These are phyloP conservation scores for Conopomorpha cramerella DNA, from an alignment of 1,140 invertebrate species.

Conservation along the genomic window DNA sequence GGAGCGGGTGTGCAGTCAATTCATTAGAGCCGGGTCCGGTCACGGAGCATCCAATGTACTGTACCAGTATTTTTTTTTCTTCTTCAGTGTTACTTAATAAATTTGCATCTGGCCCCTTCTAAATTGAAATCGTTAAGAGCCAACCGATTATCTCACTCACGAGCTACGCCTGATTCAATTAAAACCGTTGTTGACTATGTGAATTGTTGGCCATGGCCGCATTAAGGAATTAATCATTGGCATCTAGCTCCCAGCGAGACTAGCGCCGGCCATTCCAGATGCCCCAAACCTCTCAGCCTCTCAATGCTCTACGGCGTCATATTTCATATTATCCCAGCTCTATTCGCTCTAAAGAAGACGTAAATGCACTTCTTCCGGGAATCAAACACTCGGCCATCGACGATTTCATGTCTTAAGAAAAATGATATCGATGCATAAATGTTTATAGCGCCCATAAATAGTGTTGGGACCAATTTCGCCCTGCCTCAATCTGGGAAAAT, in stretches of 20 bases:
- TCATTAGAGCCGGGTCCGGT: slow-evolving; percentile 1
- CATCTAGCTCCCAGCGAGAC: no score
- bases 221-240: no score
- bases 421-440: slow-evolving; percentile 27
- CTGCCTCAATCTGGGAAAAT: slow-evolving; percentile 18
- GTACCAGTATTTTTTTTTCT: neutral
- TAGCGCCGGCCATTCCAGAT: no score
- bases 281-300: no score
- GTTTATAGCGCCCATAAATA: slow-evolving; percentile 28
- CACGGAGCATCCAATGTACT: neutral
- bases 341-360: neutral
- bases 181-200: neutral
- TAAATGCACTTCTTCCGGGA: neutral
- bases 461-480: slow-evolving; percentile 15
- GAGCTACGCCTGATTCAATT: slow-evolving; percentile 1
- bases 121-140: slow-evolving; percentile 3
- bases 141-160: slow-evolving; percentile 2
- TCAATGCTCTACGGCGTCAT: neutral
- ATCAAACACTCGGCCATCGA: neutral
- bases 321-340: neutral
- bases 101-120: slow-evolving; percentile 4
- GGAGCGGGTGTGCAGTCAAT: slow-evolving; percentile 1
- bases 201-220: slow-evolving; percentile 1
- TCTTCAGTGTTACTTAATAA: slow-evolving; percentile 3
- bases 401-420: slow-evolving; percentile 23